phyloP scores from a whole-genome alignment of 53 echinoderm and acorn worm species.

The Henricia sp. region DNA sequence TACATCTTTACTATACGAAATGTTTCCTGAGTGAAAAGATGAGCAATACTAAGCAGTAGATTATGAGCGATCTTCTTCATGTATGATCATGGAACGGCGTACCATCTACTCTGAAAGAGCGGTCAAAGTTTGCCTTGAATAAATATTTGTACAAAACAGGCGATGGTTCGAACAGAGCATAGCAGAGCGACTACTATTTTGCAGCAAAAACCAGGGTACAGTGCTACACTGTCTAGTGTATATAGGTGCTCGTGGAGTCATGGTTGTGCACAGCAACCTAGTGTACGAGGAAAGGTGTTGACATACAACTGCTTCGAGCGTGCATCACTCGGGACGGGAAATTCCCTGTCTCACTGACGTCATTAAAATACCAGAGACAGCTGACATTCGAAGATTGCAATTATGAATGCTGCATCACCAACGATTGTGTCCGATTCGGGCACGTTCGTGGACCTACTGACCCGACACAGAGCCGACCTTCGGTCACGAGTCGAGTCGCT shows the following conservation, averaged over 20 bases:
- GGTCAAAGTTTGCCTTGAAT: constrained; percentile 18
- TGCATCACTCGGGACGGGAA: too few species aligned
- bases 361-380: too few species aligned
- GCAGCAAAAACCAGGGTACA: background rate
- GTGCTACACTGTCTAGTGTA: background rate
- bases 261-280: too few species aligned
- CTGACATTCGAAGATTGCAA: background rate
- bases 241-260: background rate
- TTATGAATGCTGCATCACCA: background rate
- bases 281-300: too few species aligned
- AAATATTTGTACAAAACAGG: constrained; percentile 4
- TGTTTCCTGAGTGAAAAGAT: too few species aligned
- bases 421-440: background rate
- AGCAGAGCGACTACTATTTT: background rate
- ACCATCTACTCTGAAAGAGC: background rate
- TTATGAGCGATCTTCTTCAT: too few species aligned
- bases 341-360: too few species aligned
- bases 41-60: too few species aligned
- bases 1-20: too few species aligned
- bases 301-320: too few species aligned
- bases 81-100: too few species aligned
- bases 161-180: too few species aligned
- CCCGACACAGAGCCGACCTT: constrained; percentile 12
- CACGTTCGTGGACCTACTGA: constrained; percentile 33
- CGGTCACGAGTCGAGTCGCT: constrained; percentile 19